Percentiles rank a stretch among this genome's conserved stretches.
Conservation (phyloP, 1,140 invertebrate species). For the Leptonema lineaticorne region DNA sequence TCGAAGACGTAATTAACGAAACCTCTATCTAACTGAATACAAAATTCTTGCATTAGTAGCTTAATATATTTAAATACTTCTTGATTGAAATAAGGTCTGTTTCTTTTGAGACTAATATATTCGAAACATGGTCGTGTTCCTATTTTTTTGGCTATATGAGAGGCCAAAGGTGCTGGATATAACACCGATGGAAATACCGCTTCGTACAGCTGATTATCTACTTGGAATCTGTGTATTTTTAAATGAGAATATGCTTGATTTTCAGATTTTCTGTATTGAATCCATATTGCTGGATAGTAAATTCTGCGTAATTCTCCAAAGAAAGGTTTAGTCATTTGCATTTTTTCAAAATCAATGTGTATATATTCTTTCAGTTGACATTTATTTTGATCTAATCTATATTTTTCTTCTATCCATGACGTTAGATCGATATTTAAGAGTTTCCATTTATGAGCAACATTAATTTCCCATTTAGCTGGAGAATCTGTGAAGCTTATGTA, state of each 20-base stretch:
- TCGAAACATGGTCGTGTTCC: slow-evolving; percentile 69
- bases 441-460: slow-evolving; percentile 78
- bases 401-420: slow-evolving; percentile 81
- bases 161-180: slow-evolving; percentile 57
- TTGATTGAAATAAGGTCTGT: slow-evolving; percentile 58
- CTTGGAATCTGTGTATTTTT: slow-evolving; percentile 67
- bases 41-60: slow-evolving; percentile 70
- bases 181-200: slow-evolving; percentile 77
- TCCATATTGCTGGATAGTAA: slow-evolving; percentile 75
- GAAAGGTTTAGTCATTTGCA: slow-evolving; percentile 87
- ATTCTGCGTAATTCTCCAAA: slow-evolving; percentile 74
- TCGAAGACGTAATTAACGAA: slow-evolving; percentile 67
- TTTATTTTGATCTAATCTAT: slow-evolving; percentile 64
- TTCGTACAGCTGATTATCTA: slow-evolving; percentile 78
- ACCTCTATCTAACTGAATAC: slow-evolving; percentile 72
- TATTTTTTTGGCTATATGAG: slow-evolving; percentile 47
- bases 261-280: slow-evolving; percentile 70
- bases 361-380: slow-evolving; percentile 76
- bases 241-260: slow-evolving; percentile 69
- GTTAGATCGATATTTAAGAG: slow-evolving; percentile 73
- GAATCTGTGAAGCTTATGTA: slow-evolving; percentile 67
- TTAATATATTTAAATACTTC: slow-evolving; percentile 71
- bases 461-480: slow-evolving; percentile 78
- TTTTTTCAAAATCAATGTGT: slow-evolving; percentile 78
- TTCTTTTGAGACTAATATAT: slow-evolving; percentile 63